phyloP scores from a whole-genome alignment of 2,113 vertebrate genomes.

The Hippopotamus amphibius region DNA sequence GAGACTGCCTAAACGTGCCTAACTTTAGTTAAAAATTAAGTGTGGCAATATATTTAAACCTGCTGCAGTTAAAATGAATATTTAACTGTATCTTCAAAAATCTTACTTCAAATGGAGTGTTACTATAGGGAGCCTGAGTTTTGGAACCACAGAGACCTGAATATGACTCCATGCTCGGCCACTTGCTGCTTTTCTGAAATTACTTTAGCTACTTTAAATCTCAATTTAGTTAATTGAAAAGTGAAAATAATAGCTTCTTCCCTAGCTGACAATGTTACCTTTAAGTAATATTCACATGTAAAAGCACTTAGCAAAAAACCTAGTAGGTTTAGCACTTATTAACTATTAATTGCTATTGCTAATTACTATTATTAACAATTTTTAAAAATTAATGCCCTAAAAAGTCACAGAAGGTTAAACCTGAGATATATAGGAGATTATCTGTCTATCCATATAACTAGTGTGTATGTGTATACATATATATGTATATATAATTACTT shows the following conservation, averaged over 20 bases:
- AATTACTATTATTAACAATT: neutral
- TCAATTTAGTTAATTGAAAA: neutral
- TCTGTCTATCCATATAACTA: neutral
- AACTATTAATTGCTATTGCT: neutral
- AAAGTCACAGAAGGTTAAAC: neutral
- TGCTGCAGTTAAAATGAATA: slow-evolving; percentile 43
- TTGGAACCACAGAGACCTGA: neutral
- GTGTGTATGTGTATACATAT: neutral
- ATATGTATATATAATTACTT: neutral
- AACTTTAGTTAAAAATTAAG: slow-evolving; percentile 60
- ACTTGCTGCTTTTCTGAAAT: neutral
- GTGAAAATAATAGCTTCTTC: neutral
- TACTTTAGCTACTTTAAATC: neutral
- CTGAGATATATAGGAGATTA: neutral
- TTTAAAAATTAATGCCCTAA: neutral
- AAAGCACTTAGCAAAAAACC: neutral
- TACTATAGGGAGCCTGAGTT: neutral
- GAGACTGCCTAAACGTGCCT: slow-evolving; percentile 24
- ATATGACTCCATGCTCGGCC: neutral
- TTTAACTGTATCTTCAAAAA: slow-evolving; percentile 42
- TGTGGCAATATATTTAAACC: slow-evolving; percentile 44
- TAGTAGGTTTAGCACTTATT: neutral
- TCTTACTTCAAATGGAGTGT: slow-evolving; percentile 23
- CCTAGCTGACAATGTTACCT: neutral
- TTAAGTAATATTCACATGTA: neutral